Conservation (phyloP, 1,140 invertebrate species). For the Trachymyrmex cornetzi region DNA sequence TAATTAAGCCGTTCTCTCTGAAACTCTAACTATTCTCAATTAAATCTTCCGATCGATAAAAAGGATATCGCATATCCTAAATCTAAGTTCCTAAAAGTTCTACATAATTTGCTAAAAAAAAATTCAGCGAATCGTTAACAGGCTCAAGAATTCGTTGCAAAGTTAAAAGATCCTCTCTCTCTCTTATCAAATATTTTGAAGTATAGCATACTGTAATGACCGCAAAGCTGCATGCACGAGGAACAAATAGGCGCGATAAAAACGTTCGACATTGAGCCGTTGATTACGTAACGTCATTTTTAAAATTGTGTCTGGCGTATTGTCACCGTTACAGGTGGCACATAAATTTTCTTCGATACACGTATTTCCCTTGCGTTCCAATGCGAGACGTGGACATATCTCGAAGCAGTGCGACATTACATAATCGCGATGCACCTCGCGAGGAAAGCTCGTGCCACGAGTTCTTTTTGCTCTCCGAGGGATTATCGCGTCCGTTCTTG, state of each 20-base stretch:
- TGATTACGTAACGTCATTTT: slow-evolving; percentile 54
- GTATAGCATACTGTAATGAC: background rate
- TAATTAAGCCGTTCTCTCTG: background rate
- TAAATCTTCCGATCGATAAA: background rate
- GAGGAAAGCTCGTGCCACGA: slow-evolving; percentile 1
- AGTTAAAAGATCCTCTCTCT: background rate
- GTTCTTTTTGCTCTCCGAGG: background rate
- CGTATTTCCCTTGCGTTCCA: background rate
- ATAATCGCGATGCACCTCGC: background rate
- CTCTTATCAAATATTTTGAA: background rate
- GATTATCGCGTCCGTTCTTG: background rate
- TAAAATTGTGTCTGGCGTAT: slow-evolving; percentile 19
- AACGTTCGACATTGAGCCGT: background rate
- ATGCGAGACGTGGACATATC: slow-evolving; percentile 14
- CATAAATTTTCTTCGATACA: slow-evolving; percentile 39
- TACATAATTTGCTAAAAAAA: background rate
- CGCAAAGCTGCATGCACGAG: background rate
- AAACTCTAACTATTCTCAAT: background rate
- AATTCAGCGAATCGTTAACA: background rate
- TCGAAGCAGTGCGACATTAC: slow-evolving; percentile 11
- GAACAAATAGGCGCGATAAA: slow-evolving; percentile 2
- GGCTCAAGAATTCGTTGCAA: background rate
- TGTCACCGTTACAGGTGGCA: background rate
- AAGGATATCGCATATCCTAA: background rate
- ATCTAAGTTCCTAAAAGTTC: background rate